Conservation (phyloP, 2,797 vertebrate species). For the Ptychobarbus kaznakovi region DNA sequence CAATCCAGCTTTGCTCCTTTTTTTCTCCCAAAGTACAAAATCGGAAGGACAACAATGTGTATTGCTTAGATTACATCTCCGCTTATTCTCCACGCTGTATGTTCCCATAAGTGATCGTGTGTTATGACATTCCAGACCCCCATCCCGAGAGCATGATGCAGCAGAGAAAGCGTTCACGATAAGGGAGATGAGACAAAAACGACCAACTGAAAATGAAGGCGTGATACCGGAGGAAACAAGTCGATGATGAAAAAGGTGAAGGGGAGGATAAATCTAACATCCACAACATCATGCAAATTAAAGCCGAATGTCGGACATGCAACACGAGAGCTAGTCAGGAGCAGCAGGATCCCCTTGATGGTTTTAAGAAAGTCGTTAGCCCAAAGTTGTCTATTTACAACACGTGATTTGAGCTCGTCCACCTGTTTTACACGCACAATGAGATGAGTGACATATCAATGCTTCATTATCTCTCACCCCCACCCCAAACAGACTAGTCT, state of each 20-base stretch:
- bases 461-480: conserved; percentile 68
- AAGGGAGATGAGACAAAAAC: conserved; percentile 56
- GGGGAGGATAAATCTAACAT: conserved; percentile 75
- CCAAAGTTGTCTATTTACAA: conserved; percentile 87
- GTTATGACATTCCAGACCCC: conserved; percentile 45
- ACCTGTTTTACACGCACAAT: conserved; percentile 76
- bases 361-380: conserved; percentile 78
- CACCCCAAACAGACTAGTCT: conserved; percentile 86
- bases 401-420: conserved; percentile 74
- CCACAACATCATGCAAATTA: conserved; percentile 92
- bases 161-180: conserved; percentile 65
- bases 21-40: conserved; percentile 83
- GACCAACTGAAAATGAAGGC: conserved; percentile 66
- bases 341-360: conserved; percentile 72
- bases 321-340: conserved; percentile 80
- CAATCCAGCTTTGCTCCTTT: conserved; percentile 77
- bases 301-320: conserved; percentile 85
- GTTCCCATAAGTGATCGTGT: conserved; percentile 42
- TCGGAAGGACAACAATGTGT: conserved; percentile 88
- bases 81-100: conserved; percentile 53
- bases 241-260: conserved; percentile 56
- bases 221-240: conserved; percentile 69
- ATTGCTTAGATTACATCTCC: conserved; percentile 91
- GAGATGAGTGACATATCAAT: conserved; percentile 83
- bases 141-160: conserved; percentile 24